Percentiles rank a stretch among this genome's conserved stretches.
phyloP scores from a whole-genome alignment of 2,797 vertebrate species.

The Fringilla coelebs region DNA sequence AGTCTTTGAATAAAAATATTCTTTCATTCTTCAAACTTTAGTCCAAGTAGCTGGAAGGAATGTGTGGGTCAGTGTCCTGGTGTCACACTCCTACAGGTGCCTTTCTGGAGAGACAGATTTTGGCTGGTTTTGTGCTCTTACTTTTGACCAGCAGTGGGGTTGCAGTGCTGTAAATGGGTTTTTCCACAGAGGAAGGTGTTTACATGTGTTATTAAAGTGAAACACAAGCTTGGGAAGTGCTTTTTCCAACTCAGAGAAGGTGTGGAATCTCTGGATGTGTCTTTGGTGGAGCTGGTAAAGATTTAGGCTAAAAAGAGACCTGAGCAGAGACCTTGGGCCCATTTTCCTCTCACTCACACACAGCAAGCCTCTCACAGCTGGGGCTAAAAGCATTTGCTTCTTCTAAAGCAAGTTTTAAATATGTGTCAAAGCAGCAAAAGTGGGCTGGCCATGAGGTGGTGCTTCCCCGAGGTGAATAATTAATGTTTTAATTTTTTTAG shows the following conservation, averaged over 20 bases:
- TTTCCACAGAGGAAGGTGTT: background rate
- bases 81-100: background rate
- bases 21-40: background rate
- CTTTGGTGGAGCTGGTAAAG: background rate
- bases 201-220: background rate
- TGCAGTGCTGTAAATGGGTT: background rate
- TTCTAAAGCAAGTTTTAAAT: background rate
- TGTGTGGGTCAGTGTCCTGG: background rate
- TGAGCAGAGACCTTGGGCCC: background rate
- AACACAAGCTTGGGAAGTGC: background rate
- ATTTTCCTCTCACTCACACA: rapidly evolving
- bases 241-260: background rate
- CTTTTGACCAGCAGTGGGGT: background rate
- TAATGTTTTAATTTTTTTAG: background rate
- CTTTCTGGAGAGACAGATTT: background rate
- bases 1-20: background rate
- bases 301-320: background rate
- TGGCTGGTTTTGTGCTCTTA: background rate
- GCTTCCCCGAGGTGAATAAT: background rate
- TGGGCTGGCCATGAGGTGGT: background rate
- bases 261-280: background rate
- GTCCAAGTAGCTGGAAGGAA: background rate
- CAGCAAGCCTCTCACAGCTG: background rate
- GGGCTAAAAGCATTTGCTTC: background rate
- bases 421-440: background rate